These are phyloP conservation scores for Eurosta solidaginis DNA, from an alignment of 1,140 invertebrate genomes.

Conservation along the genomic window DNA sequence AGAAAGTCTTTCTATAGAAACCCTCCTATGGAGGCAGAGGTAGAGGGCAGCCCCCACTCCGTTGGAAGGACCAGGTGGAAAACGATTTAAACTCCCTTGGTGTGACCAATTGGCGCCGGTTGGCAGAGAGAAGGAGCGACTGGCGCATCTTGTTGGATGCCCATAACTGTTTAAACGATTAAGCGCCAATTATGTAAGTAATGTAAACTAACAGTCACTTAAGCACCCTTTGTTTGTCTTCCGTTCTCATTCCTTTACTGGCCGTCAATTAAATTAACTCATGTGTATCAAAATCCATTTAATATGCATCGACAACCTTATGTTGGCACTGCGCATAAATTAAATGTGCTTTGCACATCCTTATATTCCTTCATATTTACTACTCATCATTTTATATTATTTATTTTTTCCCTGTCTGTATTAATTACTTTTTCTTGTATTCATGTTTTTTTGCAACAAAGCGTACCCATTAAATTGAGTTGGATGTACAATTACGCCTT, in stretches of 20 bases:
- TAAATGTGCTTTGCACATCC: conserved; percentile 29
- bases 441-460: background rate
- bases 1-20: no score
- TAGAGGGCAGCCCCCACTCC: no score
- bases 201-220: background rate
- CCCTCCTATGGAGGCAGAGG: no score
- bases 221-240: background rate
- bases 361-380: background rate
- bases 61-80: no score
- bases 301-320: conserved; percentile 52
- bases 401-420: background rate
- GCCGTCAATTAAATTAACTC: conserved; percentile 49
- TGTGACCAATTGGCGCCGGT: no score
- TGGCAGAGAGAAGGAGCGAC: no score
- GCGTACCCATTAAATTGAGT: background rate
- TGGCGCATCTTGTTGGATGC: no score
- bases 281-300: conserved; percentile 52
- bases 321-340: conserved; percentile 57
- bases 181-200: background rate
- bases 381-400: background rate
- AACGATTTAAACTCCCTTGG: no score
- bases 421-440: conserved; percentile 1
- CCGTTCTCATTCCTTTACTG: background rate
- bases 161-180: no score
- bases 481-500: background rate